These are phyloP conservation scores for Oryzias celebensis DNA, from an alignment of 2,113 vertebrate genomes.

Conservation along the genomic window DNA sequence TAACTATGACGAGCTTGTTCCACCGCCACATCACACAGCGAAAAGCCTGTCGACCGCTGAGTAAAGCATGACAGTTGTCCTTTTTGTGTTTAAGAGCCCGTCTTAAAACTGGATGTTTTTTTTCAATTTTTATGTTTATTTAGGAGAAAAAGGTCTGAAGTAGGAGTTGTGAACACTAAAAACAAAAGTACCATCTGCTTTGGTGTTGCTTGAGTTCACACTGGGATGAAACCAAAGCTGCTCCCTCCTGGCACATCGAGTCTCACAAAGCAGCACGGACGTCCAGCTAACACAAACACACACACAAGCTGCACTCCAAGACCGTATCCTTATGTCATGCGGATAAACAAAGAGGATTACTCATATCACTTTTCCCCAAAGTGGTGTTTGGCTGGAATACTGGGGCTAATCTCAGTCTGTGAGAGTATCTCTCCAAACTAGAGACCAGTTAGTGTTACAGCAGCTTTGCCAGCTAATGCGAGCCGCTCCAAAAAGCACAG, in stretches of 20 bases:
- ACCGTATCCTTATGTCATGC: conserved; percentile 59
- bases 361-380: conserved; percentile 69
- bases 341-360: conserved; percentile 68
- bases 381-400: conserved; percentile 52
- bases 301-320: conserved; percentile 11
- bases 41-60: conserved; percentile 23
- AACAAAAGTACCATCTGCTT: conserved; percentile 14
- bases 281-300: conserved; percentile 14
- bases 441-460: conserved; percentile 37
- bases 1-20: conserved; percentile 36
- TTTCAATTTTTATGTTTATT: not conserved
- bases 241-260: conserved; percentile 57
- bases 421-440: conserved; percentile 30
- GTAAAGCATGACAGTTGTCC: conserved; percentile 9
- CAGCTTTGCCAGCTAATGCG: conserved; percentile 15
- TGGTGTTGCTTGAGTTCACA: conserved; percentile 73
- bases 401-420: conserved; percentile 53
- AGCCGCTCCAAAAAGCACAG: conserved; percentile 11
- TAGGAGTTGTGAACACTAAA: conserved; percentile 3
- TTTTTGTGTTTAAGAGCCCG: conserved; percentile 1
- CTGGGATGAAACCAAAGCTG: conserved; percentile 72
- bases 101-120: not conserved
- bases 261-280: conserved; percentile 55
- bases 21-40: conserved; percentile 18
- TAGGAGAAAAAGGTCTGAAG: conserved; percentile 9